Base-by-base conservation (phyloP, 53 echinoderm and acorn worm genomes). In the Actinopyga echinites region DNA sequence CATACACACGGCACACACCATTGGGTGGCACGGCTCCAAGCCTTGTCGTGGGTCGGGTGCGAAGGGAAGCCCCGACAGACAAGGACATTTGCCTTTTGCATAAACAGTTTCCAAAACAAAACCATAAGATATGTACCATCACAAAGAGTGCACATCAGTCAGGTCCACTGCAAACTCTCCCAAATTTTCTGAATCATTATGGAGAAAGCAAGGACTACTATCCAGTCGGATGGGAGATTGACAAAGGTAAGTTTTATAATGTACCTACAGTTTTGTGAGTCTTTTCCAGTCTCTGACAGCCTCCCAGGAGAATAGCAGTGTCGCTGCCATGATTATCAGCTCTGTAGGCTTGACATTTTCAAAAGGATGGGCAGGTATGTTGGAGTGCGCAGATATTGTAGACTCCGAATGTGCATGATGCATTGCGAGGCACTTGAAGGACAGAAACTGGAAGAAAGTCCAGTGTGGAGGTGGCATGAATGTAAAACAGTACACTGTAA, bases 81-180 rank as follows among this genome's bases (percentile, higher is more conserved):
- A 21, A 71, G 8, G 71, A 40, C 71, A 71, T 71, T 71, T 71
- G 44, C 71, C 40, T 71, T 71, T n/a, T 71, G 44, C 19, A 22
- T 42, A 71, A 71, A 71, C 71, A 71, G 71, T 71, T 40, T 71
- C 71, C 44, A 38, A 71, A 71, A 71, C 42, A 71, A 71, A 69
- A 40, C 6, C 44, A 71, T 21, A 65, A 71, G 71, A 37, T 40
- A 71, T 71, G 71, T 71, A 44, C 71, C 34, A 40, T 71, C 42
- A 22, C 42, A 71, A 6, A 40, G 42, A 43, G 71, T 43, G 71
- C 71, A 71, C 40, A 44, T 44, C 44, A 40, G 71, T n/a, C 24
- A 71, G 42, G 21, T 44, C 44, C 40, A 71, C 40, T 43, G 40
- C 71, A 71, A 71, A 25, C 44, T 44, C 71, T 71, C 71, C 40